Evolutionary conservation across 2,888 invertebrate genomes (phyloP), one percentile per base, ranked within the genome.

Genomic region (Microctonus hyperodae): DNA sequence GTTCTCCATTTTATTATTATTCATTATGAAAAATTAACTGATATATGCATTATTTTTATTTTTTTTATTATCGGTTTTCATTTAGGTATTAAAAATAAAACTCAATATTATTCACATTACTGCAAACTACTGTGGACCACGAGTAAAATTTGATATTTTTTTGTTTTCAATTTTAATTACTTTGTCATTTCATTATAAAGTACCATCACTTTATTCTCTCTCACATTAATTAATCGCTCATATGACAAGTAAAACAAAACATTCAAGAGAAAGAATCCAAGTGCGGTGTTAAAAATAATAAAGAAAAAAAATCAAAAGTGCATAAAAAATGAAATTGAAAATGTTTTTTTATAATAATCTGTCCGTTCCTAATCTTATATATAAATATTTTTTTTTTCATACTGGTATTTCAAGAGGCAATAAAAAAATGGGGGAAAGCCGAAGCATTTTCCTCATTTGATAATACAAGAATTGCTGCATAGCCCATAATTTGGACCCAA

Each of bases 61-160:
- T 44, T 20, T 44, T 44, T 44, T 16, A 1, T 16, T 16, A 16
- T 44, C 6, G 16, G 16, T 20, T 44, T 44, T 44, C 7, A 22
- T 63, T 71, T 63, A 69, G 72, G 72, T 79, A 78, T 75, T 76
- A 78, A 78, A 79, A 80, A 79, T 77, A 79, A 79, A 76, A 76
- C 16, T 74, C 70, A 71, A 71, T 70, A 76, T 78, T 66, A 31
- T 69, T 79, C 72, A 73, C 76, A 76, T n/a, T 65, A 71, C 76
- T 77, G 77, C 74, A 76, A 77, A 81, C 80, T 80, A 81, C 79
- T 77, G 77, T 80, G 79, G 81, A 81, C 79, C 81, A 16, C 44
- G 72, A 77, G 72, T 77, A 67, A 73, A 76, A 75, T 78, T 78
- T 79, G 75, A 79, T 79, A 79, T 73, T 69, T 3, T 23, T 73